phyloP scores from a whole-genome alignment of 2,113 vertebrate species.

The Pelecanus crispus region DNA sequence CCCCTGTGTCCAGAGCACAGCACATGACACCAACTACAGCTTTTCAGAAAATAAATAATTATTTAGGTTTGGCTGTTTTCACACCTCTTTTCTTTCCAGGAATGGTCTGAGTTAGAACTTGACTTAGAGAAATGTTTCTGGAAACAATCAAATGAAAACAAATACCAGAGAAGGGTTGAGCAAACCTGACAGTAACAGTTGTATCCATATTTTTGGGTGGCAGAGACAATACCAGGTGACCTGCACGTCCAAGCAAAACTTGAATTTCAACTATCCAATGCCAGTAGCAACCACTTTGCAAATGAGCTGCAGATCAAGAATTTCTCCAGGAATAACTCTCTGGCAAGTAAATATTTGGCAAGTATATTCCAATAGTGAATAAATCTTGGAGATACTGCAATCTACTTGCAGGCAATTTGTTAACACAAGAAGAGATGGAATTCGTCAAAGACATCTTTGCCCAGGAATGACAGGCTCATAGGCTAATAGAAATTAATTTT shows the following conservation, averaged over 20 bases:
- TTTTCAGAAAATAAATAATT: neutral
- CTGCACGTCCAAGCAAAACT: neutral
- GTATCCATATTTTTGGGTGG: neutral
- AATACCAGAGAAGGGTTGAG: neutral
- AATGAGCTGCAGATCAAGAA: neutral
- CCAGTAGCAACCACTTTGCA: neutral
- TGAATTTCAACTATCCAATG: neutral
- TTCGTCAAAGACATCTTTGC: neutral
- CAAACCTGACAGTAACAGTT: neutral
- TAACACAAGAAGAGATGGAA: neutral
- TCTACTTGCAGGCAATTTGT: neutral
- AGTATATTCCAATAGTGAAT: neutral
- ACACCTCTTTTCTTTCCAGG: neutral
- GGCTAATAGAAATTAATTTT: slow-evolving; percentile 32
- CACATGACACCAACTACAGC: neutral
- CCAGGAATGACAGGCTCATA: neutral
- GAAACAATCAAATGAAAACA: neutral
- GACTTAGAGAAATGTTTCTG: neutral
- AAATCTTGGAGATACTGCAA: neutral
- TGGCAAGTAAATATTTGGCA: slow-evolving; percentile 36
- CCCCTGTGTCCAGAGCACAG: neutral
- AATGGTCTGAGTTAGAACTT: neutral
- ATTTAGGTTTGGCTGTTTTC: neutral
- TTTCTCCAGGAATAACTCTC: neutral
- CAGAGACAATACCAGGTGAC: neutral